Conservation (phyloP, 2,888 invertebrate species). For the Beris chalybata region DNA sequence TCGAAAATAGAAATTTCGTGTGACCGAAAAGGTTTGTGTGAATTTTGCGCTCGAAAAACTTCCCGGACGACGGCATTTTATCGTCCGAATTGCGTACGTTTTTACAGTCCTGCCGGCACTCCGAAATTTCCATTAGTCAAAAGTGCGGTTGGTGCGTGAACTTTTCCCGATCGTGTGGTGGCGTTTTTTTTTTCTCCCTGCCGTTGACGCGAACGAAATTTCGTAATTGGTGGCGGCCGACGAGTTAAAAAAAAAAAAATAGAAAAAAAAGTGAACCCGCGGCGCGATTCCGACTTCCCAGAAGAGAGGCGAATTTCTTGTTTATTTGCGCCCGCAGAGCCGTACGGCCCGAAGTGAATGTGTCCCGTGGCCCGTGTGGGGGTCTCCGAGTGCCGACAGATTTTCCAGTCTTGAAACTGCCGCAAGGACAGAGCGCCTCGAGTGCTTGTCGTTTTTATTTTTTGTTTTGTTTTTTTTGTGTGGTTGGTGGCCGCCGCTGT, state of each 20-base stretch:
- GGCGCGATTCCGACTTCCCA: conserved; percentile 33
- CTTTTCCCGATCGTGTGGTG: conserved; percentile 39
- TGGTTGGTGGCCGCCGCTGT: not conserved
- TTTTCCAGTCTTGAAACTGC: no score
- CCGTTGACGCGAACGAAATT: conserved; percentile 30
- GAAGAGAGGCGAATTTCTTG: conserved; percentile 22
- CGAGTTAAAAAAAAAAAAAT: conserved; percentile 17
- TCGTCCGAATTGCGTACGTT: not conserved
- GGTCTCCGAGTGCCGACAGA: no score
- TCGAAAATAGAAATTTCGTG: conserved; percentile 43
- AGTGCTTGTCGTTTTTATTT: no score
- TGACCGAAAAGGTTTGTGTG: conserved; percentile 37
- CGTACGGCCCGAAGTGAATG: not conserved
- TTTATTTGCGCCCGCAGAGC: conserved; percentile 22
- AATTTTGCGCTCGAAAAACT: conserved; percentile 42
- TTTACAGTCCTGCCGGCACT: conserved; percentile 31
- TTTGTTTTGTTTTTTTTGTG: not conserved
- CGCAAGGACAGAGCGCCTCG: no score
- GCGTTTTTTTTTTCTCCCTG: conserved; percentile 33
- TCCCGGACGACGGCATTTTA: conserved; percentile 15
- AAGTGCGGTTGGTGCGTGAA: conserved; percentile 37
- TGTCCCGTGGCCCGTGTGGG: not conserved
- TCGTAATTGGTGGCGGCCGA: conserved; percentile 34
- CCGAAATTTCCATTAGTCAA: conserved; percentile 39
- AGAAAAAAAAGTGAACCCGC: conserved; percentile 21